phyloP scores from a whole-genome alignment of 2,888 invertebrate genomes.

The Meiosimyza decipiens region DNA sequence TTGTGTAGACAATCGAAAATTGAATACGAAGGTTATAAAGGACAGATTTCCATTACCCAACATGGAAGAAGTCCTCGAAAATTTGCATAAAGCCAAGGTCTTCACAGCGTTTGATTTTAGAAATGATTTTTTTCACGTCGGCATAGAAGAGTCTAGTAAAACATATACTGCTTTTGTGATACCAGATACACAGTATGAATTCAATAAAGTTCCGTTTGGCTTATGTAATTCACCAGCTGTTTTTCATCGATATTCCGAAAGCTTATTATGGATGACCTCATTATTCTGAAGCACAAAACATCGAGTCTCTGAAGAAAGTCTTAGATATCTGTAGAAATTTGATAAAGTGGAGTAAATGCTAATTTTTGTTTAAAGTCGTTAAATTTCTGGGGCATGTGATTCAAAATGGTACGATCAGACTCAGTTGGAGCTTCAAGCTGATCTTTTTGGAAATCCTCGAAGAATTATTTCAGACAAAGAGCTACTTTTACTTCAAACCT shows the following conservation, averaged over 20 bases:
- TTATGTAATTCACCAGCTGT: constrained; percentile 57
- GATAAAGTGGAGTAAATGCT: constrained; percentile 45
- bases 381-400: constrained; percentile 52
- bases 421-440: too few species aligned
- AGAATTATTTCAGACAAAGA: too few species aligned
- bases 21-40: too few species aligned
- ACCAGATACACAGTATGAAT: constrained; percentile 56
- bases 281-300: constrained; percentile 31
- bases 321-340: background rate
- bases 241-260: constrained; percentile 49
- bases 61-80: too few species aligned
- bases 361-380: constrained; percentile 6
- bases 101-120: too few species aligned
- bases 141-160: background rate
- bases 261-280: constrained; percentile 38
- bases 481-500: too few species aligned
- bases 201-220: constrained; percentile 60
- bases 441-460: too few species aligned
- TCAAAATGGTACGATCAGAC: constrained; percentile 47
- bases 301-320: constrained; percentile 2
- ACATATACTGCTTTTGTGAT: constrained; percentile 5
- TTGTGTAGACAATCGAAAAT: too few species aligned
- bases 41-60: too few species aligned
- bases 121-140: too few species aligned
- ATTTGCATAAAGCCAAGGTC: too few species aligned